phyloP scores from a whole-genome alignment of 2,113 vertebrate genomes.

The Perca flavescens region DNA sequence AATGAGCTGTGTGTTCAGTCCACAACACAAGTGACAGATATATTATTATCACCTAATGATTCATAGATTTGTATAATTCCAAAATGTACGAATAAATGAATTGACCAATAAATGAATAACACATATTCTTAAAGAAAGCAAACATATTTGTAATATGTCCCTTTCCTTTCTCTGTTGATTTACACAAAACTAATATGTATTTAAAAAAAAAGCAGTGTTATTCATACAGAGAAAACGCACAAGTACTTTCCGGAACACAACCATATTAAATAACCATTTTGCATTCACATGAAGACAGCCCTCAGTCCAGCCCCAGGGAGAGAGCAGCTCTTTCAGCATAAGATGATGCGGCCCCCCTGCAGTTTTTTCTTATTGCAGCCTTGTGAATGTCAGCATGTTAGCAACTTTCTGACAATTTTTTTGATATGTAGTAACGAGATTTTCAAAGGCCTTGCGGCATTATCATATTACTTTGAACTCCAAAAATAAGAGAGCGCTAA shows the following conservation, averaged over 20 bases:
- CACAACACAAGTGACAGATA: not conserved
- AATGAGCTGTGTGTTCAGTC: not conserved
- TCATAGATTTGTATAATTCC: not conserved
- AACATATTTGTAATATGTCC: not conserved
- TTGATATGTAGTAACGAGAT: conserved; percentile 52
- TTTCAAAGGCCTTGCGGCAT: conserved; percentile 59
- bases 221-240: conserved; percentile 14
- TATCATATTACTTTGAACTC: conserved; percentile 63
- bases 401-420: conserved; percentile 62
- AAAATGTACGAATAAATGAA: not conserved
- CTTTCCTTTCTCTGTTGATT: conserved; percentile 3
- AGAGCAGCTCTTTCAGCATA: conserved; percentile 42
- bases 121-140: not conserved
- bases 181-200: not conserved
- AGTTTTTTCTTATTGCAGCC: conserved; percentile 62
- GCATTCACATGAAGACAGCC: conserved; percentile 37
- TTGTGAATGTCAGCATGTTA: conserved; percentile 70
- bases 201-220: conserved; percentile 5
- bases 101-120: not conserved
- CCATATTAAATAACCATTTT: conserved; percentile 55
- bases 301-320: conserved; percentile 50
- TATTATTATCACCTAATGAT: not conserved
- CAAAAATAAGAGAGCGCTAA: conserved; percentile 39
- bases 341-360: conserved; percentile 62
- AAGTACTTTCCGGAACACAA: conserved; percentile 28